Evolutionary conservation across 2,888 invertebrate species (phyloP).

Genomic region (Sepioteuthis lessoniana): DNA sequence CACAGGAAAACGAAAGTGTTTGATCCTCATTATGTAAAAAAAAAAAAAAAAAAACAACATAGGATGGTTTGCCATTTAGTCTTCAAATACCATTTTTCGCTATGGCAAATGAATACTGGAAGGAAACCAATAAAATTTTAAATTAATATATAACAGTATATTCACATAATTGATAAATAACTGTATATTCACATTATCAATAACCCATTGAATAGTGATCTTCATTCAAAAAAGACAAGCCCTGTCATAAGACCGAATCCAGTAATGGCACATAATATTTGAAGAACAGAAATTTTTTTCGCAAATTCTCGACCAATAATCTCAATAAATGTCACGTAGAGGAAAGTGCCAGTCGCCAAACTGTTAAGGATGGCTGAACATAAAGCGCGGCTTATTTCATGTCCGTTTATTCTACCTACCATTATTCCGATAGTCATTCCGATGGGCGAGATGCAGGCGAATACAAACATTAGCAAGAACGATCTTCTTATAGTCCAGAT

Average conservation of each 20-base stretch:
- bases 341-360: constrained; percentile 21
- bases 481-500: not conserved
- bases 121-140: no score
- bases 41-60: no score
- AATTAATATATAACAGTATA: no score
- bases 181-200: no score
- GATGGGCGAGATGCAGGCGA: not conserved
- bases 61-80: no score
- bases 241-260: constrained; percentile 42
- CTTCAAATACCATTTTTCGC: no score
- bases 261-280: not conserved
- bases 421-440: constrained; percentile 36
- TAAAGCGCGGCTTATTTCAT: not conserved
- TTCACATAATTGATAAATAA: no score
- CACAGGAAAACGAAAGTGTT: no score
- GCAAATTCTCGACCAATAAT: constrained; percentile 42
- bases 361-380: not conserved
- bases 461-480: not conserved
- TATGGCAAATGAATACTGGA: no score
- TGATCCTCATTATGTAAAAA: no score
- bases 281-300: not conserved
- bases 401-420: not conserved
- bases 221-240: not conserved
- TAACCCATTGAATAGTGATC: not conserved
- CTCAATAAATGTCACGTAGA: constrained; percentile 47